phyloP scores from a whole-genome alignment of 2,797 vertebrate genomes.

The Crocidura indochinensis region DNA sequence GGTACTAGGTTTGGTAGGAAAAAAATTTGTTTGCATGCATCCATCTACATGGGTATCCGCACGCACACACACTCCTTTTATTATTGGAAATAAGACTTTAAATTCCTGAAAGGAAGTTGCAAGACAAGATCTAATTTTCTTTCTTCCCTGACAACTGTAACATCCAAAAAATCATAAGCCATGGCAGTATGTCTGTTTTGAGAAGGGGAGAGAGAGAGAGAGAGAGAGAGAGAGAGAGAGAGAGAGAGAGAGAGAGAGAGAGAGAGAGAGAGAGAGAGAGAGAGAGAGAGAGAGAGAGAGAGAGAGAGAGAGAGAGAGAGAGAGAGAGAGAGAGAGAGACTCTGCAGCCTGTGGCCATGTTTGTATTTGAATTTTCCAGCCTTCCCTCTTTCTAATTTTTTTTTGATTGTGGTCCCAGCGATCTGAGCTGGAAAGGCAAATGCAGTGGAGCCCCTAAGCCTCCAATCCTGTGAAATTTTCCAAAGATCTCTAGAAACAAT shows the following conservation, averaged over 20 bases:
- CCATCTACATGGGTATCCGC: too few relatives aligned
- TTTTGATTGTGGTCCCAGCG: slow-evolving; percentile 94
- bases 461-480: slow-evolving; percentile 99
- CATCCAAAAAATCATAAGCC: slow-evolving; percentile 92
- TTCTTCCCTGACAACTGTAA: slow-evolving; percentile 90
- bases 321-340: slow-evolving; percentile 35
- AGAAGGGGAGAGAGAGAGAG: slow-evolving; percentile 75
- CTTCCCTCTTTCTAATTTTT: slow-evolving; percentile 86
- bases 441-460: slow-evolving; percentile 96
- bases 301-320: background rate
- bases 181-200: slow-evolving; percentile 92
- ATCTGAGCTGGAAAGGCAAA: slow-evolving; percentile 98
- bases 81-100: slow-evolving; percentile 88
- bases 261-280: background rate
- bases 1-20: slow-evolving; percentile 71
- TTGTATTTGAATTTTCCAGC: slow-evolving; percentile 95
- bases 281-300: background rate
- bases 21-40: slow-evolving; percentile 50
- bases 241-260: background rate
- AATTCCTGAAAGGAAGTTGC: slow-evolving; percentile 90
- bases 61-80: background rate
- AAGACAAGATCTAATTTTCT: slow-evolving; percentile 91
- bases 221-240: background rate
- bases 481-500: slow-evolving; percentile 99
- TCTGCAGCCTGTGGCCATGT: slow-evolving; percentile 93